A percentile compares a stretch with the other conserved stretches of the same genome.
Conservation (phyloP, 1,140 invertebrate genomes). For the Centruroides sculpturatus region DNA sequence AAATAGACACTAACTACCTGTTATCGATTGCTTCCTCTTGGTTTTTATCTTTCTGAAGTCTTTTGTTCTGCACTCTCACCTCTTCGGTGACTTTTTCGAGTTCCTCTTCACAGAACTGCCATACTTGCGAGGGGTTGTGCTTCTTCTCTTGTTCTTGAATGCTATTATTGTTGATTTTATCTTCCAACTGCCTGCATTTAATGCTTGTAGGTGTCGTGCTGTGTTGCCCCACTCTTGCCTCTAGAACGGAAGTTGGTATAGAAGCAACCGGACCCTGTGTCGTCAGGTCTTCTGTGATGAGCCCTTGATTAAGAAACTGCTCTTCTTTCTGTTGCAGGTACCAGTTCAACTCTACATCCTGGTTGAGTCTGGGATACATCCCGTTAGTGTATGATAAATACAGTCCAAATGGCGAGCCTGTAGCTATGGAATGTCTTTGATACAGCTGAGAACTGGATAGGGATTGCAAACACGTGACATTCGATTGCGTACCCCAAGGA, state of each 20-base stretch:
- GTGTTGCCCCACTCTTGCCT: not conserved
- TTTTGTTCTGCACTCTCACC: conserved; percentile 6
- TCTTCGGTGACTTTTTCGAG: conserved; percentile 1
- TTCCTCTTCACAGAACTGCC: conserved; percentile 8
- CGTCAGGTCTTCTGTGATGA: not conserved
- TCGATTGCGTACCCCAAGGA: not conserved
- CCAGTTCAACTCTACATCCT: not conserved
- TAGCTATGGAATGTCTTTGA: not conserved
- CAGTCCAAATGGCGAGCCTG: not conserved
- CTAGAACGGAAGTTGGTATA: not conserved
- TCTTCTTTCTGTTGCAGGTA: not conserved
- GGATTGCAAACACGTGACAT: not conserved
- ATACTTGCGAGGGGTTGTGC: not conserved
- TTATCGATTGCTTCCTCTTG: too few species aligned
- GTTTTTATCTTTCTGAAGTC: not conserved
- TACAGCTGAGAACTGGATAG: not conserved
- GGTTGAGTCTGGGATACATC: conserved; percentile 4
- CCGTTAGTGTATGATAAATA: conserved; percentile 12
- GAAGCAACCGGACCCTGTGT: not conserved
- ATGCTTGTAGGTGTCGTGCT: not conserved
- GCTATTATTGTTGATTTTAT: too few species aligned
- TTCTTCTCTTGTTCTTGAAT: too few species aligned
- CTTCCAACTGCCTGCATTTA: not conserved
- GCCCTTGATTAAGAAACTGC: not conserved
- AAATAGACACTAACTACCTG: too few species aligned